Evolutionary conservation across 2,113 vertebrate genomes (phyloP), one percentile per base, ranked within the genome.

Genomic region (Vidua chalybeata): DNA sequence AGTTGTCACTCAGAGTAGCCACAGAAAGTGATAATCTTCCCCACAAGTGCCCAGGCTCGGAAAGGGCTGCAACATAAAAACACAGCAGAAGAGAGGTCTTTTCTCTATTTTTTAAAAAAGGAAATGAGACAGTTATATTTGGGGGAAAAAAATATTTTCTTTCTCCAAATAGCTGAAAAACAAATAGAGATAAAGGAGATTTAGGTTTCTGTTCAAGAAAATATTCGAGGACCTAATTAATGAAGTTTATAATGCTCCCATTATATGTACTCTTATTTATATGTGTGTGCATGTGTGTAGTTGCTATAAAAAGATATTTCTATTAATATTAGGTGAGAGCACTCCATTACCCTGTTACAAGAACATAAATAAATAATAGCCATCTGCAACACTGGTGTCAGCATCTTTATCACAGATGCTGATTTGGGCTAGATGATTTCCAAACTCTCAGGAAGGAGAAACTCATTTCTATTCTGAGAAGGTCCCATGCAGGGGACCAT

Each of bases 301-400:
- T 19, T 78, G 13, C 26, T 87, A 72, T 68, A 67, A 63, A 83
- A 86, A 86, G 8, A 9, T 41, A 78, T 92, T 90, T 92, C 72
- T 72, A 43, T 88, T 95, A 83, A 80, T 37, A 71, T 67, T 89
- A 93, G 72, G 61, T 84, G 73, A 93, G 72, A 71, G 41, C 49
- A 86, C 33, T 74, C 78, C 31, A 69, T 92, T 93, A 84, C 15
- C 22, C 35, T 67, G 15, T 71, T 88, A 90, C 87, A 66, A 77
- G 56, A 74, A 64, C 83, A 89, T 92, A 89, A 96, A 94, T 94
- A 94, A 95, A 59, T 95, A 91, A 94, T 89, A 92, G 15, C 23
- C 16, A 37, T 16, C 55, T 0, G 0, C 52, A 92, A 68, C 49
- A 41, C 23, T 64, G 73, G 73, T 72, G 86, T 89, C 94, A 96